Conservation (phyloP, 2,113 vertebrate species). For the Entomyzon cyanotis region DNA sequence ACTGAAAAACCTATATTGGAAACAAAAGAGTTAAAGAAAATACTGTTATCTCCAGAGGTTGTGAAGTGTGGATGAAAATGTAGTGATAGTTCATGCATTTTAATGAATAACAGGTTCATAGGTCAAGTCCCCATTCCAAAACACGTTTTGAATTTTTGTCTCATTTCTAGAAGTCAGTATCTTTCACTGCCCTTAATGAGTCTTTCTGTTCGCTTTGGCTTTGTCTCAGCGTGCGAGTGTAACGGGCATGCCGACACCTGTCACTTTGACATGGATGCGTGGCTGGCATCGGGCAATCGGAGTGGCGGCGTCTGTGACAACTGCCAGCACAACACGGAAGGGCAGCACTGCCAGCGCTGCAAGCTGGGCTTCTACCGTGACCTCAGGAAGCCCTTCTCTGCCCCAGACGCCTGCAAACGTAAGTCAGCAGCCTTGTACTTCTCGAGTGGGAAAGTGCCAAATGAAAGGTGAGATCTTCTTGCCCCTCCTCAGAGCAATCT, state of each 20-base stretch:
- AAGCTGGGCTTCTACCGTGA: constrained; percentile 89
- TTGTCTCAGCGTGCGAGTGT: constrained; percentile 87
- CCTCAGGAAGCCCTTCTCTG: constrained; percentile 78
- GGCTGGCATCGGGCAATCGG: constrained; percentile 89
- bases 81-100: neutral
- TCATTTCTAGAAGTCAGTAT: neutral
- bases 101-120: neutral
- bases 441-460: neutral
- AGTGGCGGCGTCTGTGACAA: constrained; percentile 87
- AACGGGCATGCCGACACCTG: constrained; percentile 90
- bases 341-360: constrained; percentile 89
- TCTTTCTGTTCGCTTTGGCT: neutral
- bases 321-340: constrained; percentile 93
- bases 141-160: neutral
- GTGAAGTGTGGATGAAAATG: neutral
- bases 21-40: neutral
- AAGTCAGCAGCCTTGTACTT: constrained; percentile 46
- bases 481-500: neutral
- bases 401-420: constrained; percentile 89
- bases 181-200: neutral
- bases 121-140: neutral
- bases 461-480: neutral
- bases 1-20: neutral
- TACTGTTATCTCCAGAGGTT: neutral
- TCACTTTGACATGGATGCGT: constrained; percentile 83